Base-by-base conservation (phyloP, 1,140 invertebrate genomes). In the Drosophila chauvacae region DNA sequence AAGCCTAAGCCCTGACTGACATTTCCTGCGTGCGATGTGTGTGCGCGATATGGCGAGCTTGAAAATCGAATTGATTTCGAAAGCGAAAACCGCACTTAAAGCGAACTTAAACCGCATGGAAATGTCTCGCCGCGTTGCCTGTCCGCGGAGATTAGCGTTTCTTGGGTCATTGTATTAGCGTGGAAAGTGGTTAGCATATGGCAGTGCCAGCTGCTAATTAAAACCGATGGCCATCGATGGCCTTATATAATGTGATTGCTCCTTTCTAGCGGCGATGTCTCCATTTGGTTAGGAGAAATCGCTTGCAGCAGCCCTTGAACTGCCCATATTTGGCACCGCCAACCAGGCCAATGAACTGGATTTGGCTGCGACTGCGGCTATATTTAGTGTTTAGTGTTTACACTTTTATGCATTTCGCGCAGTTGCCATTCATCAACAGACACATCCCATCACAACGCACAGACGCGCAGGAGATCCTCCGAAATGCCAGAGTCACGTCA, bases 401-500 rank as follows among this genome's bases (percentile, higher is more conserved):
- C 84, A 88, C 83, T 80, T 88, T 84, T 87, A 77, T 83, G 83
- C 77, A 84, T 83, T 84, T 84, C 72, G 47, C 71, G 57, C 66
- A 73, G 78, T 72, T 86, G 80, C 60, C 77, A 88, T 87, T 88
- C 84, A 88, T 83, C 83, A 53, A 20, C 50, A 53, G 50, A 87
- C 48, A n/a, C 56, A 23, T 48, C 45, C 1, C 42, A 20, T 45
- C 42, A 45, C 44, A 45, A 13, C 18, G 18, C 45, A 48, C 45
- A 26, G 45, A 48, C 45, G 42, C 63, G 68, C 82, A 70, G 68
- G 55, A 68, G 61, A 78, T 77, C 64, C 61, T 63, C 53, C 64
- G 55, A 87, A 87, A 80, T 87, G 83, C 84, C 83, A 80, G 39
- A 80, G 76, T 73, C 84, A 83, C 68, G 80, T 83, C 81, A 83